Evolutionary conservation across 2,888 invertebrate species (phyloP), one percentile per base, ranked within the genome.

Genomic region (Plebejus anna): DNA sequence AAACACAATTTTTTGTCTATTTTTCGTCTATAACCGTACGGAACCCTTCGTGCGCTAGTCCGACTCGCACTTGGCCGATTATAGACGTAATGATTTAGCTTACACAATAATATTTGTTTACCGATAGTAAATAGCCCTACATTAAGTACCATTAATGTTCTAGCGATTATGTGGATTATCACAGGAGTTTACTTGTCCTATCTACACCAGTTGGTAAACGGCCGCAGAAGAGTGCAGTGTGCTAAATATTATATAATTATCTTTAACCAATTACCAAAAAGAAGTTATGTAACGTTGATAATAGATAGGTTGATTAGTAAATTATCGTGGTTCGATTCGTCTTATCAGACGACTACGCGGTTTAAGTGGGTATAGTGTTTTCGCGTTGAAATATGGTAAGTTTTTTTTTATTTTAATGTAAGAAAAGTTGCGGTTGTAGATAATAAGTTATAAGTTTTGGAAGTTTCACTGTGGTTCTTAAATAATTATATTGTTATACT

Each of bases 301-400:
- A 70, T 66, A 81, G 81, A 81, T 79, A 79, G 81, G 81, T 83
- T 82, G 89, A 90, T 89, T 90, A 88, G 79, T 84, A 84, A 85
- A 86, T 83, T 82, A 83, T 81, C 82, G 83, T 82, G 80, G 81
- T 80, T 81, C 79, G 79, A 81, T 81, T 83, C 83, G 84, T 84
- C 82, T 82, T 84, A 82, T 82, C 83, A 82, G 85, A 87, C 84
- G 83, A 83, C 85, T 88, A 86, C 82, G 84, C 86, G 84, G 82
- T 86, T 82, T 81, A 77, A 75, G 79, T 79, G 77, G 76, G 79
- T 79, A 78, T 61, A 80, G 78, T 78, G 77, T 77, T 61, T 28
- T 51, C 55, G 51, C 32, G 16, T 32, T 28, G 51, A 55, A 73
- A 73, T 66, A 73, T 73, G 73, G 73, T 73, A 55, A 73, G 73